phyloP scores from a whole-genome alignment of 1,140 invertebrate genomes.

The Dendrolimus punctatus region DNA sequence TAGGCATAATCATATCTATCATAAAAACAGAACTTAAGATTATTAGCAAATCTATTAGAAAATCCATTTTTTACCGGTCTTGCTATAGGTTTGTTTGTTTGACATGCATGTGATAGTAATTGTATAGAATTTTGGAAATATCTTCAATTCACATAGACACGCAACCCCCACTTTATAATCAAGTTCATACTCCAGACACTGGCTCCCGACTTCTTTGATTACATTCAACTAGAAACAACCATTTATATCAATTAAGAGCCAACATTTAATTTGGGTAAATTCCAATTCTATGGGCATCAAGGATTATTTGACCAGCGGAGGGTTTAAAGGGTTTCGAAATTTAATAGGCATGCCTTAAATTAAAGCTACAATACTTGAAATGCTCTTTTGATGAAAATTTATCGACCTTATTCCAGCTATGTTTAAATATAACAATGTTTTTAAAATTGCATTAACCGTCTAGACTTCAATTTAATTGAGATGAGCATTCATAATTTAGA shows the following conservation, averaged over 20 bases:
- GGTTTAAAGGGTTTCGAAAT: slow-evolving; percentile 35
- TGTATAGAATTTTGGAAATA: no score
- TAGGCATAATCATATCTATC: slow-evolving; percentile 3
- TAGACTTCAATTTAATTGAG: slow-evolving; percentile 3
- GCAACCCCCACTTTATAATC: slow-evolving; percentile 4
- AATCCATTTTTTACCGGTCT: slow-evolving; percentile 3
- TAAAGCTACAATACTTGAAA: slow-evolving; percentile 23
- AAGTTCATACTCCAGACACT: slow-evolving; percentile 19
- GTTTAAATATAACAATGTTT: neutral
- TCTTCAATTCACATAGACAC: neutral
- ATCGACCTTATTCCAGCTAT: slow-evolving; percentile 21
- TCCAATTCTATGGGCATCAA: slow-evolving; percentile 56
- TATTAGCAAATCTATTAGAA: no score
- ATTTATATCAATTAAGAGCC: slow-evolving; percentile 62
- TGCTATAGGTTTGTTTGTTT: slow-evolving; percentile 9
- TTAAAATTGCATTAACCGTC: neutral
- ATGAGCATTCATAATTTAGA: neutral
- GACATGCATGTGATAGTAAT: no score
- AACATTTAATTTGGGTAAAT: slow-evolving; percentile 62
- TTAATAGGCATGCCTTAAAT: slow-evolving; percentile 42
- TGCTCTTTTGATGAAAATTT: slow-evolving; percentile 48
- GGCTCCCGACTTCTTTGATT: slow-evolving; percentile 42
- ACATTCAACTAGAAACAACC: slow-evolving; percentile 60
- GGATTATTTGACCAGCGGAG: slow-evolving; percentile 36
- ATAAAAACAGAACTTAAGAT: no score